phyloP scores from a whole-genome alignment of 2,797 vertebrate genomes.

The Masticophis lateralis region DNA sequence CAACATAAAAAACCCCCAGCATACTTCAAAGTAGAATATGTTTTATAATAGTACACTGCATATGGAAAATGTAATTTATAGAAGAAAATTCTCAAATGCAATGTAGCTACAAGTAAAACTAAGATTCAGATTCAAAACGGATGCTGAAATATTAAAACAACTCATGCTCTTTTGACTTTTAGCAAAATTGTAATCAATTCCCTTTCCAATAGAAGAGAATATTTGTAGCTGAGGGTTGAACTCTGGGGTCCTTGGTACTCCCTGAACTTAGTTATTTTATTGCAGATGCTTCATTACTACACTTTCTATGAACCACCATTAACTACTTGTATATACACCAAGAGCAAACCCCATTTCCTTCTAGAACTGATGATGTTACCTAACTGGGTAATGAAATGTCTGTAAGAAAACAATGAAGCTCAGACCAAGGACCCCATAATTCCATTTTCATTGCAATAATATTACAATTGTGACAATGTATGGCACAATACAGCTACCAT shows the following conservation, averaged over 20 bases:
- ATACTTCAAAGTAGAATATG: not conserved
- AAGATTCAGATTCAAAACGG: not conserved
- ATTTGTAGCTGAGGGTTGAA: not conserved
- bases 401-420: not conserved
- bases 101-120: not conserved
- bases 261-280: not conserved
- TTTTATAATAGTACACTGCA: not conserved
- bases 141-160: not conserved
- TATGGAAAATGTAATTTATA: not conserved
- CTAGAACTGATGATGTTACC: not conserved
- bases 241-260: not conserved
- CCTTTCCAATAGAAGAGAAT: not conserved
- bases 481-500: not conserved
- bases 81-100: conserved; percentile 14
- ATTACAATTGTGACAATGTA: not conserved
- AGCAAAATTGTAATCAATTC: not conserved
- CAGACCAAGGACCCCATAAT: not conserved
- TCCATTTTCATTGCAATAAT: not conserved
- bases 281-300: not conserved
- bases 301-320: not conserved
- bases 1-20: accelerated
- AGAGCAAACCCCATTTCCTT: not conserved
- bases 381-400: not conserved
- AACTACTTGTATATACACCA: not conserved
- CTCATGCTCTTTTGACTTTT: not conserved